Evolutionary conservation across 2,888 invertebrate genomes (phyloP), one percentile per base, ranked within the genome.

Genomic region (Tachina lurida): DNA sequence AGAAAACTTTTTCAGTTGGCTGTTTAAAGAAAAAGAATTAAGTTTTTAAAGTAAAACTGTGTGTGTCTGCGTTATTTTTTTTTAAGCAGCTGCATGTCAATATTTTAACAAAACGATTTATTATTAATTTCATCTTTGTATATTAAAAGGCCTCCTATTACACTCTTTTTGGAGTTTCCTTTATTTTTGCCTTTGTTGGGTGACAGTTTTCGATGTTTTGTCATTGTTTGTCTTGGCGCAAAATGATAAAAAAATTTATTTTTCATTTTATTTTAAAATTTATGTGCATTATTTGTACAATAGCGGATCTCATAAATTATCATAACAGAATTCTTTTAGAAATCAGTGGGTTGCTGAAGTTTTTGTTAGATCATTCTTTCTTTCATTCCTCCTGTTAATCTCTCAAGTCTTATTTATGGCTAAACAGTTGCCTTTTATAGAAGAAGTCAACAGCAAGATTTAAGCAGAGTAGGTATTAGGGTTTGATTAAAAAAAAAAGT

Each of bases 301-400:
- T 86, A 86, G 79, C 83, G 83, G 79, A 83, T 86, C 79, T 86
- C 83, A 86, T 86, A 86, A 86, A 86, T 86, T 86, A 86, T 86
- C 79, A 76, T 79, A 83, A 80, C 83, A 83, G 63, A 83, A 83
- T 76, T 71, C 78, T 65, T 63, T 45, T 78, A 86, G 71, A 86
- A 86, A 86, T 86, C 79, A 83, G 86, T 86, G 86, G 86, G 86
- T 77, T 83, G 79, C 39, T 80, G 56, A 39, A 62, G 47, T 41
- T 74, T 74, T 49, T 31, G 17, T 49, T 49, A 49, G 15, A 31
- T 49, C 39, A 4, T 47, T 49, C 15, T 54, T 60, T 65, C 19
- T 9, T 45, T 13, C 62, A 47, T 10, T 31, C 13, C 10, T 52
- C 12, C 12, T 52, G 5, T 22, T 52, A 67, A 84, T 54, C 67